Evolutionary conservation across 2,113 vertebrate species (phyloP).

Genomic region (Bubo bubo): DNA sequence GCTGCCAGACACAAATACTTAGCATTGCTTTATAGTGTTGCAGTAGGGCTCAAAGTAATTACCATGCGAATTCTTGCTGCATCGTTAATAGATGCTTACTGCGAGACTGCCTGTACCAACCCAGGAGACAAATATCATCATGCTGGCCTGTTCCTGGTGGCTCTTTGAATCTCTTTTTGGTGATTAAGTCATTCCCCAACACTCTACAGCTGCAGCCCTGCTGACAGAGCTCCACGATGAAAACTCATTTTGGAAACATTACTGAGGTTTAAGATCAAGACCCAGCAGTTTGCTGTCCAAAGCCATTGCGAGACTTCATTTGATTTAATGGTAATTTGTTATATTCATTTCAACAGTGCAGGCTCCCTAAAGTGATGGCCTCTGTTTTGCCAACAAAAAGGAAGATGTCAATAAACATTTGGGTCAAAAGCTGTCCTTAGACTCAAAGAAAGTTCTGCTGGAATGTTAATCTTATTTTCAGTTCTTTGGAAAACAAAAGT

Average conservation of each 20-base stretch:
- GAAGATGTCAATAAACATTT: not conserved
- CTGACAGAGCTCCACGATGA: not conserved
- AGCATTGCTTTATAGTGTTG: not conserved
- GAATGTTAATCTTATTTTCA: constrained; percentile 36
- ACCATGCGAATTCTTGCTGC: not conserved
- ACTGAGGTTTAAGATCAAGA: constrained; percentile 34
- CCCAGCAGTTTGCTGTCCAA: constrained; percentile 19
- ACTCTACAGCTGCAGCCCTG: not conserved
- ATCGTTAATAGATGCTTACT: not conserved
- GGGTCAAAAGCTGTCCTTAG: constrained; percentile 26
- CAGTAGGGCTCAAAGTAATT: not conserved
- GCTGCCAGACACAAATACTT: not conserved
- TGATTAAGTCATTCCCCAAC: not conserved
- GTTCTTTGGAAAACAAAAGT: not conserved
- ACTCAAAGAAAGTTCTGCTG: constrained; percentile 19
- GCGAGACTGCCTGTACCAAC: not conserved
- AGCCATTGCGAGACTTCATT: not conserved
- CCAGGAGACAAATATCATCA: not conserved
- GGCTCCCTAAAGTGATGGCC: not conserved
- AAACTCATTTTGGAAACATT: not conserved
- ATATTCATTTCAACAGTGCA: not conserved
- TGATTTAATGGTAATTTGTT: constrained; percentile 19
- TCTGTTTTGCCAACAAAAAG: constrained; percentile 38
- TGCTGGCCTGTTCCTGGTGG: not conserved
- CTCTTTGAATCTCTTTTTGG: not conserved